A percentile compares a stretch with the other conserved stretches of the same genome.
These are phyloP conservation scores for Diplodus puntazzo DNA, from an alignment of 2,797 vertebrate species.

Conservation along the genomic window DNA sequence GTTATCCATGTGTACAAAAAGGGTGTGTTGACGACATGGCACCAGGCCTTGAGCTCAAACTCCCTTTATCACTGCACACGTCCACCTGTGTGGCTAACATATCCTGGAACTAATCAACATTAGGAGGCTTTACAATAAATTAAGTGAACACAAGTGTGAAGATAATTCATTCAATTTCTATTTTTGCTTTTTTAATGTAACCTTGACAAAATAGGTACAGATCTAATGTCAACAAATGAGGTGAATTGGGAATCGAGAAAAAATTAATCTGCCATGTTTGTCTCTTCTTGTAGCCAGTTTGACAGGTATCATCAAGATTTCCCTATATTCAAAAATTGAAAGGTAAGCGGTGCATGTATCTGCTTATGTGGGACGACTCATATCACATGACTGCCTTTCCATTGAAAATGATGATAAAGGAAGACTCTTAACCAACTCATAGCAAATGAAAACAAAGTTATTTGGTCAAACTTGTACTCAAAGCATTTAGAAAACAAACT, in stretches of 20 bases:
- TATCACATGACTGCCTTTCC: neutral
- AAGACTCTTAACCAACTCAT: neutral
- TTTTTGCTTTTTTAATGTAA: neutral
- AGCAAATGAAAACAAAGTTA: neutral
- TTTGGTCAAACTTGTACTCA: neutral
- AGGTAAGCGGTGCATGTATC: neutral
- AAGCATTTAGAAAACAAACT: neutral
- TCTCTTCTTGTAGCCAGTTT: no score
- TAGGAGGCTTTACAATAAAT: neutral
- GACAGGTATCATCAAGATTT: neutral
- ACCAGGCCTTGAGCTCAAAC: neutral
- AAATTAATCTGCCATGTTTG: neutral
- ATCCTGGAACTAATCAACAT: conserved; percentile 42
- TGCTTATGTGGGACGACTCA: neutral
- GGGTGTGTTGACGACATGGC: conserved; percentile 37
- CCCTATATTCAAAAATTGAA: no score
- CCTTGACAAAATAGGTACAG: neutral
- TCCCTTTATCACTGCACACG: conserved; percentile 13
- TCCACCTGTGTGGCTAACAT: neutral
- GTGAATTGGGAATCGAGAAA: neutral
- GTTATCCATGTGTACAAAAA: conserved; percentile 36
- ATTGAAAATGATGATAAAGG: neutral
- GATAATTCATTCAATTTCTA: neutral
- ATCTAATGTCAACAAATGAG: neutral
- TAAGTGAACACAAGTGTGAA: neutral